These are phyloP conservation scores for Leptopilina syphax DNA, from an alignment of 2,888 invertebrate species.

Conservation along the genomic window DNA sequence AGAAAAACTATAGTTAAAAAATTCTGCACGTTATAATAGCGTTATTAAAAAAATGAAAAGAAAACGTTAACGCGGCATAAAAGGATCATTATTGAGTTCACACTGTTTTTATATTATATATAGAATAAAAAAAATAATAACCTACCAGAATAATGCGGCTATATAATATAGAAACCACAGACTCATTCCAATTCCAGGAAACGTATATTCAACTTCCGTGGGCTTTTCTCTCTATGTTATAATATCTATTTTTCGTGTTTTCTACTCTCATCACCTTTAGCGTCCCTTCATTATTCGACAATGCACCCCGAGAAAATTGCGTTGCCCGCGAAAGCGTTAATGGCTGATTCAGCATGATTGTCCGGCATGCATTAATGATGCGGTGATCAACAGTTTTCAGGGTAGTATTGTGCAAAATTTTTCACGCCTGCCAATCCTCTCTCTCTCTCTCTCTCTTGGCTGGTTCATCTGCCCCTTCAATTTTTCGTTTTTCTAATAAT, in stretches of 20 bases:
- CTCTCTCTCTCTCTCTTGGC: neutral
- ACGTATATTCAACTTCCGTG: neutral
- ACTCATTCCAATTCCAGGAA: constrained; percentile 16
- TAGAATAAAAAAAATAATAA: no score
- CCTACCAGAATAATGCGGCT: no score
- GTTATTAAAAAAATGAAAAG: no score
- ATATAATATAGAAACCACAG: neutral
- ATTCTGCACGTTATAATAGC: no score
- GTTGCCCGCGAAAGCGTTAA: constrained; percentile 57
- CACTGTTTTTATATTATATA: no score
- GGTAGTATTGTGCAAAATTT: constrained; percentile 68
- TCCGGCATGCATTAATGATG: constrained; percentile 66
- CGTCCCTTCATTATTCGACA: constrained; percentile 42
- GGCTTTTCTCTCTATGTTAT: constrained; percentile 3
- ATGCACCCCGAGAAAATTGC: constrained; percentile 57
- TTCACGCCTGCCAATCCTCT: constrained; percentile 71
- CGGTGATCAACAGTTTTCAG: constrained; percentile 68
- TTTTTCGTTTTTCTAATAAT: constrained; percentile 42
- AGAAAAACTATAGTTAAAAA: no score
- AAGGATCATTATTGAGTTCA: no score
- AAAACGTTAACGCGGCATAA: no score
- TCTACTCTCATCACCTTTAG: neutral
- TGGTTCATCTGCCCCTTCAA: constrained; percentile 50
- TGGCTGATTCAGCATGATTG: constrained; percentile 70
- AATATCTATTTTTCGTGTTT: neutral